A percentile compares a stretch with the other conserved stretches of the same genome.
phyloP scores from a whole-genome alignment of 2,113 vertebrate species.

The Ceyx cyanopectus region DNA sequence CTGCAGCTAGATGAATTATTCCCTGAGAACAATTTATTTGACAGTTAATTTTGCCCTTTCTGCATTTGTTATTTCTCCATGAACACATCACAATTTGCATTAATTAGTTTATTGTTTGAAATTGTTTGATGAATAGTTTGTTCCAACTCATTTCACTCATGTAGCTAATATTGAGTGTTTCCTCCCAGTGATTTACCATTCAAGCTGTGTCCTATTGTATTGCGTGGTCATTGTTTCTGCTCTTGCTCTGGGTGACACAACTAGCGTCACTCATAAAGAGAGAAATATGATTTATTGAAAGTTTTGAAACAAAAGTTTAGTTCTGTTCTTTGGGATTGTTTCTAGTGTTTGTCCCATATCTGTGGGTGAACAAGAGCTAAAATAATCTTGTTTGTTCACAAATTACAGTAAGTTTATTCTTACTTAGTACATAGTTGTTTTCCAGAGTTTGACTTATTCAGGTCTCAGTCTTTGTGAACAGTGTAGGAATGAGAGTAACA shows the following conservation, averaged over 20 bases:
- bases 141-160: constrained; percentile 48
- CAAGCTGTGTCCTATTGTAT: neutral
- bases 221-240: neutral
- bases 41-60: constrained; percentile 50
- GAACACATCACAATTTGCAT: constrained; percentile 53
- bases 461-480: neutral
- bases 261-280: neutral
- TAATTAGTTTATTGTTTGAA: constrained; percentile 68
- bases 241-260: neutral
- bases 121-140: constrained; percentile 58
- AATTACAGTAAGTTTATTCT: neutral
- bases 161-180: constrained; percentile 49
- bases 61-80: constrained; percentile 48
- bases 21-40: constrained; percentile 29
- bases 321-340: neutral
- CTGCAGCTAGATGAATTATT: constrained; percentile 52
- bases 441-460: neutral
- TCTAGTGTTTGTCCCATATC: neutral
- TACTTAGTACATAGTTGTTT: neutral
- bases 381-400: neutral
- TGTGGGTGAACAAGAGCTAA: neutral
- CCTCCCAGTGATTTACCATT: constrained; percentile 9
- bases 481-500: neutral
- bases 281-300: neutral
- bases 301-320: neutral